Conservation (phyloP, 2,797 vertebrate species). For the Anguilla obscura region DNA sequence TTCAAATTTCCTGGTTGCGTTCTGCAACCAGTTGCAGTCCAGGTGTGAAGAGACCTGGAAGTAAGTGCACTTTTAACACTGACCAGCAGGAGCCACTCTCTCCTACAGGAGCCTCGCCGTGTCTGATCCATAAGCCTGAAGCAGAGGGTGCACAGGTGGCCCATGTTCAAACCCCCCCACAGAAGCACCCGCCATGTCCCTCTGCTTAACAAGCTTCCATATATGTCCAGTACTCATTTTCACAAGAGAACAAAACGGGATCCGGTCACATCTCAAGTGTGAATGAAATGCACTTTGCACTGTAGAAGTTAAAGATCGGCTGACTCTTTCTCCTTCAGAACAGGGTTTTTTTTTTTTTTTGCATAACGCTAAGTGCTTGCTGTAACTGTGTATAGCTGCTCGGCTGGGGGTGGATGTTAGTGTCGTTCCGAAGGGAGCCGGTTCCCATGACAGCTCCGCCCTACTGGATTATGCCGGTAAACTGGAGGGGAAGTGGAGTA, state of each 20-base stretch:
- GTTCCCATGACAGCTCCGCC: neutral
- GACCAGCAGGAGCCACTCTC: conserved; percentile 8
- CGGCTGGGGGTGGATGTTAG: neutral
- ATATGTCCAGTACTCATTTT: neutral
- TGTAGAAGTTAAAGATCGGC: neutral
- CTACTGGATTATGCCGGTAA: neutral
- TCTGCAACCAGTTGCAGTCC: conserved; percentile 4
- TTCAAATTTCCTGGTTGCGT: conserved; percentile 32
- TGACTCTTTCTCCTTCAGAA: neutral
- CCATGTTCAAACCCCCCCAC: neutral
- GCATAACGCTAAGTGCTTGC: neutral
- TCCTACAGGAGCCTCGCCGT: neutral
- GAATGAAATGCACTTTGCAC: conserved; percentile 7
- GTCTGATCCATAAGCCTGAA: neutral
- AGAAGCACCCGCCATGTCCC: neutral
- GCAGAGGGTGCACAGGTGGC: neutral
- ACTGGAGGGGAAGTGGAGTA: neutral
- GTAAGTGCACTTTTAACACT: conserved; percentile 39
- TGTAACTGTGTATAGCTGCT: neutral
- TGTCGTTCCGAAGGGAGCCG: neutral
- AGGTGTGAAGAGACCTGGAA: conserved; percentile 9
- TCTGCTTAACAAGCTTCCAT: neutral
- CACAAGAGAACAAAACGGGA: neutral
- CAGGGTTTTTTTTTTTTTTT: neutral
- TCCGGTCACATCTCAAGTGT: neutral